Conservation (phyloP, 1,140 invertebrate species). For the Calliopsis andreniformis region DNA sequence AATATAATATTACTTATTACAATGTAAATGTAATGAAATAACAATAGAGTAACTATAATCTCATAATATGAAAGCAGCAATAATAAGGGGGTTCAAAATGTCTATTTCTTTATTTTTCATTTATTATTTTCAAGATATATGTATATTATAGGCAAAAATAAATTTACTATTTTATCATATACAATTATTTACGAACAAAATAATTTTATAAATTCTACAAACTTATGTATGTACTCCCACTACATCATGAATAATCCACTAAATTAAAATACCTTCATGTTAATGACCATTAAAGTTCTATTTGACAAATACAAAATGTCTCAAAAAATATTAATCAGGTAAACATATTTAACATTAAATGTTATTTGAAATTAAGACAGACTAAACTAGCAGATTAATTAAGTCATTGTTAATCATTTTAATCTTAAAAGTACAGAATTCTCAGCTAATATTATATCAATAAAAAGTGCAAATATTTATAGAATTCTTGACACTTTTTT, state of each 20-base stretch:
- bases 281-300: background rate
- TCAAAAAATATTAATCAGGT: conserved; percentile 38
- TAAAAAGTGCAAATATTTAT: conserved; percentile 5
- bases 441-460: conserved; percentile 5
- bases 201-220: conserved; percentile 24
- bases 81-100: conserved; percentile 37
- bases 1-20: conserved; percentile 15
- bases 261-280: conserved; percentile 17
- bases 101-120: conserved; percentile 21
- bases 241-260: conserved; percentile 16
- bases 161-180: conserved; percentile 34
- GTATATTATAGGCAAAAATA: conserved; percentile 35
- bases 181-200: conserved; percentile 22
- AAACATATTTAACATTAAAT: conserved; percentile 15
- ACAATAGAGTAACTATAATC: conserved; percentile 7
- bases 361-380: conserved; percentile 4
- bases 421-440: background rate
- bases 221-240: conserved; percentile 7
- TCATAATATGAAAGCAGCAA: conserved; percentile 38
- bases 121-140: conserved; percentile 35
- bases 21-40: conserved; percentile 10
- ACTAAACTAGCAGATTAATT: conserved; percentile 6
- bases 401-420: background rate
- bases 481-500: conserved; percentile 1
- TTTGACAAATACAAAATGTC: conserved; percentile 15